Evolutionary conservation across 2,113 vertebrate genomes (phyloP).

Genomic region (Plectropomus leopardus): DNA sequence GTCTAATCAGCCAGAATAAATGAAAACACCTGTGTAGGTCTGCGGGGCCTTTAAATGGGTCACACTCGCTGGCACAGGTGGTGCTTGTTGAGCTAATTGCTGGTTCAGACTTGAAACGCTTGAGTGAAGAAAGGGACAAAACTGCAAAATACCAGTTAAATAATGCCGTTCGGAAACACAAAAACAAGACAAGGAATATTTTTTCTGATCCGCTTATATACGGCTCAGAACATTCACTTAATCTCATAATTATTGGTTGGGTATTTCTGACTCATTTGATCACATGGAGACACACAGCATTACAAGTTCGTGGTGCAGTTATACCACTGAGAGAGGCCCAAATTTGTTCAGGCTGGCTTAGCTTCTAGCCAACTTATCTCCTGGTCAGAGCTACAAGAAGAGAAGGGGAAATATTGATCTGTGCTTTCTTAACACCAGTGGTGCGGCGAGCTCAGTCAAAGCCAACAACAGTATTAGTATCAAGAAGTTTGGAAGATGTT

Average conservation of each 20-base stretch:
- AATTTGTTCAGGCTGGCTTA: slow-evolving; percentile 34
- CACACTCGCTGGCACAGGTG: slow-evolving; percentile 25
- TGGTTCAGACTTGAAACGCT: slow-evolving; percentile 11
- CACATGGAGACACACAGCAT: neutral
- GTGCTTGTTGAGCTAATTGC: slow-evolving; percentile 31
- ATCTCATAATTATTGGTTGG: slow-evolving; percentile 39
- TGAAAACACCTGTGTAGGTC: slow-evolving; percentile 38
- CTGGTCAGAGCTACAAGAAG: slow-evolving; percentile 37
- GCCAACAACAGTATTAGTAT: neutral
- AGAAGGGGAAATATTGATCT: slow-evolving; percentile 51
- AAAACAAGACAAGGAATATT: slow-evolving; percentile 6
- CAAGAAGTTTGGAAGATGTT: slow-evolving; percentile 9
- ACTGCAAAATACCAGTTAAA: neutral
- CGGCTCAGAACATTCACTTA: slow-evolving; percentile 9
- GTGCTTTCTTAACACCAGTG: slow-evolving; percentile 24
- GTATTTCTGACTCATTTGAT: slow-evolving; percentile 32
- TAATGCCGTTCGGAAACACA: neutral
- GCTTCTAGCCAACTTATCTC: slow-evolving; percentile 46
- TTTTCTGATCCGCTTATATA: slow-evolving; percentile 37
- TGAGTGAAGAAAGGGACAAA: neutral
- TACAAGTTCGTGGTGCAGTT: slow-evolving; percentile 20
- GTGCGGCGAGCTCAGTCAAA: slow-evolving; percentile 25
- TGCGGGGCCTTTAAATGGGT: slow-evolving; percentile 46
- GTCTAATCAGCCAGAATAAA: slow-evolving; percentile 52
- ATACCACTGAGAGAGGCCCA: slow-evolving; percentile 12